Conservation (phyloP, 2,113 vertebrate genomes). For the Stigmatopora nigra region DNA sequence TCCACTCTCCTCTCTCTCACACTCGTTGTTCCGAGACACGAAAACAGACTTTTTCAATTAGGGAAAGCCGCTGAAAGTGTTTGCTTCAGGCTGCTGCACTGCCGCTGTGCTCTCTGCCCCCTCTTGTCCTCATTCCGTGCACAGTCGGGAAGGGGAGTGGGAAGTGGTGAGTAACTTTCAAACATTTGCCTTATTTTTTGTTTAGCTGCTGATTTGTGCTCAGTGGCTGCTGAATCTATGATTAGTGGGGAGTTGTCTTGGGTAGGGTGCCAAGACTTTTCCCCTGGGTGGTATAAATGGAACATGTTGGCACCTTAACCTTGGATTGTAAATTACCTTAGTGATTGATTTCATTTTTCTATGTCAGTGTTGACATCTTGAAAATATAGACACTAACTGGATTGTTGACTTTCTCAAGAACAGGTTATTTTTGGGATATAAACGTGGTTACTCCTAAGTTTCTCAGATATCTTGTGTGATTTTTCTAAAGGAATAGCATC, state of each 20-base stretch:
- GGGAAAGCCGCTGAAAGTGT: conserved; percentile 51
- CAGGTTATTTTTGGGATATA: background rate
- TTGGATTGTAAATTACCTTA: conserved; percentile 17
- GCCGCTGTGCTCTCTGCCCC: conserved; percentile 40
- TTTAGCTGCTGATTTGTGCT: conserved; percentile 38
- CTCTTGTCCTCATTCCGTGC: conserved; percentile 40
- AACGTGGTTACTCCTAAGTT: background rate
- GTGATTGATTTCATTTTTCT: conserved; percentile 40
- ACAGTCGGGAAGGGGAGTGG: conserved; percentile 31
- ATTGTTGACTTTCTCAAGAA: conserved; percentile 22
- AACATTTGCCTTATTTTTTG: conserved; percentile 41
- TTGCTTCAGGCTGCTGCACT: conserved; percentile 44
- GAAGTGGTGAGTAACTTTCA: conserved; percentile 64
- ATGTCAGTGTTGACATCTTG: conserved; percentile 23
- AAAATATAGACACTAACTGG: conserved; percentile 19
- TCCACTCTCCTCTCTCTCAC: conserved; percentile 12
- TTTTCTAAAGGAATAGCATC: conserved; percentile 22
- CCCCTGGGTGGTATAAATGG: conserved; percentile 42
- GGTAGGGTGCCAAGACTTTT: conserved; percentile 30
- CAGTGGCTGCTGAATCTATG: conserved; percentile 17
- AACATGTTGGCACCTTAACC: conserved; percentile 31
- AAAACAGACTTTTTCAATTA: conserved; percentile 72
- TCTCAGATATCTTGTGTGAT: conserved; percentile 3
- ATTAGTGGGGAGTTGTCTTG: conserved; percentile 44
- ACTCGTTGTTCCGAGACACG: conserved; percentile 37